Evolutionary conservation across 2,797 vertebrate genomes (phyloP), one percentile per base, ranked within the genome.

Genomic region (Sylvilagus floridanus): DNA sequence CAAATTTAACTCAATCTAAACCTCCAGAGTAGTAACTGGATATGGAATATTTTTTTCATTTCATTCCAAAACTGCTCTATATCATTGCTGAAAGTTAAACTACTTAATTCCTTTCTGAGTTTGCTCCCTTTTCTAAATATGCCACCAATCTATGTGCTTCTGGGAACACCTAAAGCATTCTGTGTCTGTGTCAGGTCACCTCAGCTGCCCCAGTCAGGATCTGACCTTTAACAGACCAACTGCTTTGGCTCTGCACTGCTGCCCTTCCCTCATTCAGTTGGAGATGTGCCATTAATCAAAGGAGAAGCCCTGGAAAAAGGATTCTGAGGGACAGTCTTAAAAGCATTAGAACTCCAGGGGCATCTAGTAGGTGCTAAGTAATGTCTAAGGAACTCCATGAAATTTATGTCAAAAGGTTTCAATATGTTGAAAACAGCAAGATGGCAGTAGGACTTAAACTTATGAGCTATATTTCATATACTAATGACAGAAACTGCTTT

Each of bases 401-500:
- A 90, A 95, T 69, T 42, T 90, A 83, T 10, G 19, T 68, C 82
- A 92, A 76, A 71, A 93, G 78, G 77, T 28, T 93, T 72, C 35
- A 95, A 47, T 87, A 90, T 13, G 7, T 37, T 85, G 8, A 90
- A 93, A 84, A 60, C 47, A 81, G 62, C 19, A 92, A 90, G 65
- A 86, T 0, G 83, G 30, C 68, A 90, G 50, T 52, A 86, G 50
- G 37, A 88, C 75, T 93, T 94, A 88, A 78, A 94, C 78, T 82
- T 73, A 83, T 78, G n/a, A 84, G 24, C 73, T n/a, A 94, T 54
- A 95, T 30, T 88, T 93, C 88, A 92, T 79, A 83, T 75, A 83
- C 14, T 54, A 85, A 35, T 79, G 35, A 66, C 62, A 95, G 24
- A 22, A 95, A 93, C 4, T 86, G 87, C 96, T 94, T 92, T 96